A percentile compares a stretch with the other conserved stretches of the same genome.
Evolutionary conservation across 2,797 vertebrate genomes (phyloP).

Genomic region (Lagocephalus sceleratus): DNA sequence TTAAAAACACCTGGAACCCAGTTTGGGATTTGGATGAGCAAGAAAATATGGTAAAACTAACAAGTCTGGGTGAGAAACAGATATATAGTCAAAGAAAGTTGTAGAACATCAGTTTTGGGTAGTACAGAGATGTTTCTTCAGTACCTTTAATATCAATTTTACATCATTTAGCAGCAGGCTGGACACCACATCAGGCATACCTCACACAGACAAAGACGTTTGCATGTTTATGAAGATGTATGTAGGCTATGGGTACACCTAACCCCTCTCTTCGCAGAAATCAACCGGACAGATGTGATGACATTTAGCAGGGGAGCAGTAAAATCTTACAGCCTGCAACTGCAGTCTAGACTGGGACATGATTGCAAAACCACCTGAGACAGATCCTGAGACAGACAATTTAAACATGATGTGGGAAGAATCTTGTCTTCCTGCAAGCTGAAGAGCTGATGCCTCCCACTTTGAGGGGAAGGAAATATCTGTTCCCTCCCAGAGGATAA

Average conservation of each 20-base stretch:
- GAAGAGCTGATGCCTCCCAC: conserved; percentile 26
- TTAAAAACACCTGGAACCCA: conserved; percentile 17
- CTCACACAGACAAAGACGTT: no score
- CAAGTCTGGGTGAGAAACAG: no score
- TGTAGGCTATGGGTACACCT: no score
- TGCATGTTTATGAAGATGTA: no score
- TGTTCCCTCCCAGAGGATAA: conserved; percentile 27
- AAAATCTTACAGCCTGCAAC: conserved; percentile 12
- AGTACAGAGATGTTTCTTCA: no score
- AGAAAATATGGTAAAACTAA: background rate
- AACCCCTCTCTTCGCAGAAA: no score
- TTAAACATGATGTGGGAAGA: conserved; percentile 34
- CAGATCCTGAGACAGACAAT: conserved; percentile 31
- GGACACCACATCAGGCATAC: no score
- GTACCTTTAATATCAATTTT: no score
- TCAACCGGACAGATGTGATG: background rate
- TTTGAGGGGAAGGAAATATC: conserved; percentile 36
- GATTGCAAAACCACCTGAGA: conserved; percentile 36
- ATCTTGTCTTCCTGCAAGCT: conserved; percentile 21
- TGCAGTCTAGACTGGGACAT: conserved; percentile 33
- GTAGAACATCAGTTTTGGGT: no score
- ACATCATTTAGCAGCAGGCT: no score
- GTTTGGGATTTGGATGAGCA: conserved; percentile 19
- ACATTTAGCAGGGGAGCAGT: conserved; percentile 15
- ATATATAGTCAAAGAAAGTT: no score